Evolutionary conservation across 2,113 vertebrate species (phyloP).

Genomic region (Nycticebus coucang): DNA sequence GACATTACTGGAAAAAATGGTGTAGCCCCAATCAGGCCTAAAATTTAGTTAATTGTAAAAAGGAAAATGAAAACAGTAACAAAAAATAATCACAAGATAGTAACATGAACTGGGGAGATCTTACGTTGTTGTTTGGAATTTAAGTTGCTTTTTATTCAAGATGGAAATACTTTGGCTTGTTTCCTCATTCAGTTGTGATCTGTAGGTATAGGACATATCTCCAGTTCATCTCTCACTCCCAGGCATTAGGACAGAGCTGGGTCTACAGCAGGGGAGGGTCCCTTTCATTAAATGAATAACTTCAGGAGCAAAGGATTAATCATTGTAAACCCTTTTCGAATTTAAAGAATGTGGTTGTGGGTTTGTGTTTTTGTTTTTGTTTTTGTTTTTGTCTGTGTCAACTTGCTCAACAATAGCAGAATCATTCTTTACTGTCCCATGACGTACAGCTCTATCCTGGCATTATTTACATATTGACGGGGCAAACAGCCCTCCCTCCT

Average conservation of each 20-base stretch:
- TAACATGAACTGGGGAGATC: not conserved
- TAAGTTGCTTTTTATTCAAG: not conserved
- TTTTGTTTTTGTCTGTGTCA: not conserved
- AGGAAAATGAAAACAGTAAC: not conserved
- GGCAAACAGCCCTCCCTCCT: not conserved
- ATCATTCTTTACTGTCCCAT: not conserved
- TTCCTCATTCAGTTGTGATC: not conserved
- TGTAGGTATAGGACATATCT: not conserved
- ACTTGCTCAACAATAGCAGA: not conserved
- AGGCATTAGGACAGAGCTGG: not conserved
- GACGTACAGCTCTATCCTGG: not conserved
- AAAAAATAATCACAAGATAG: not conserved
- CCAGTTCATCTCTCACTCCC: not conserved
- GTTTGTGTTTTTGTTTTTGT: not conserved
- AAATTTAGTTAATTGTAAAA: not conserved
- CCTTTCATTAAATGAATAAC: not conserved
- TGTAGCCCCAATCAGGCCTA: not conserved
- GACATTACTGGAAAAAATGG: not conserved
- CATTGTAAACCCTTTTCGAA: not conserved
- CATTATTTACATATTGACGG: not conserved
- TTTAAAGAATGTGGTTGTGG: not conserved
- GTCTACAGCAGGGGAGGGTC: not conserved
- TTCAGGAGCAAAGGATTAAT: not conserved
- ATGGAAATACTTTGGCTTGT: not conserved
- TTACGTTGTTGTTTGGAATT: slow-evolving; percentile 7